These are phyloP conservation scores for Odontomachus brunneus DNA, from an alignment of 1,140 invertebrate species.

Conservation along the genomic window DNA sequence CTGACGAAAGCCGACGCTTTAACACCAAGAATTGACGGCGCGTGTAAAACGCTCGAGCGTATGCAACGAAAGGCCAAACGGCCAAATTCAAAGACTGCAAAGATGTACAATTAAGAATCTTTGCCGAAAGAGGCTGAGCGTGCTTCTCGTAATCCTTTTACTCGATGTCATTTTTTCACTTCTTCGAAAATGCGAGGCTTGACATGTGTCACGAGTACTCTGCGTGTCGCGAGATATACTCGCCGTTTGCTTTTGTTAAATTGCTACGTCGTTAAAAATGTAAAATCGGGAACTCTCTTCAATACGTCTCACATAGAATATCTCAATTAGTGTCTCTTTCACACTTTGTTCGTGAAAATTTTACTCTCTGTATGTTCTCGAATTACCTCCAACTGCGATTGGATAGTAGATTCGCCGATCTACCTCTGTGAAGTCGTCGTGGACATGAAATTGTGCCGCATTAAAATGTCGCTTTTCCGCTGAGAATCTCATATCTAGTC, in stretches of 20 bases:
- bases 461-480: too few relatives aligned
- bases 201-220: too few relatives aligned
- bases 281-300: background rate
- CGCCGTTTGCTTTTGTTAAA: background rate
- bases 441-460: too few relatives aligned
- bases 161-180: too few relatives aligned
- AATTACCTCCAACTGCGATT: too few relatives aligned
- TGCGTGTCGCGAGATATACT: background rate
- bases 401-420: too few relatives aligned
- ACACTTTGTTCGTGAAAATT: background rate
- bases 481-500: too few relatives aligned
- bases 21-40: background rate
- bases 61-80: background rate
- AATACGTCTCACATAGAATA: background rate
- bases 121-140: too few relatives aligned
- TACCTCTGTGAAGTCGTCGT: too few relatives aligned
- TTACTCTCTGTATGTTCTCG: background rate
- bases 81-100: background rate
- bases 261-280: background rate
- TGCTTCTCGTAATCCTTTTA: too few relatives aligned
- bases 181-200: too few relatives aligned
- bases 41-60: background rate
- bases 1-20: background rate
- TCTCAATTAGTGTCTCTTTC: background rate
- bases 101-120: background rate